A percentile compares a stretch with the other conserved stretches of the same genome.
Conservation (phyloP, 2,888 invertebrate genomes). For the Corythucha ciliata region DNA sequence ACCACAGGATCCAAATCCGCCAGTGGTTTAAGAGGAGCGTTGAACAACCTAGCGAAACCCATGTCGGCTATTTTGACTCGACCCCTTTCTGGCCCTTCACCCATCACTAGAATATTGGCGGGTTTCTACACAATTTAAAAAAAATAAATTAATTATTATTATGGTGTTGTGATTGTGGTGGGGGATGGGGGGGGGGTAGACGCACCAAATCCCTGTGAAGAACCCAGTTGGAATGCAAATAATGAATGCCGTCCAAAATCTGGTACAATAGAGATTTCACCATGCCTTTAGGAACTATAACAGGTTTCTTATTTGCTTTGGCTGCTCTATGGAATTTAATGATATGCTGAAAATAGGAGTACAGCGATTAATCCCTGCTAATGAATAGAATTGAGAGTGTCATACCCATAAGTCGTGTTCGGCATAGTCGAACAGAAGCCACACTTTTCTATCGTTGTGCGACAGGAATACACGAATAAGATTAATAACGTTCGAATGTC, state of each 20-base stretch:
- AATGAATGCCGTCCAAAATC: constrained; percentile 97
- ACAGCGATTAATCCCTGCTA: constrained; percentile 4
- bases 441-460: constrained; percentile 92
- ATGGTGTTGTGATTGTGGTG: background rate
- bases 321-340: constrained; percentile 98
- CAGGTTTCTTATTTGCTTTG: constrained; percentile 92
- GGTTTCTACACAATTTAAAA: constrained; percentile 61
- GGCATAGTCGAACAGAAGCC: constrained; percentile 95
- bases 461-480: constrained; percentile 93
- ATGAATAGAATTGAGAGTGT: background rate
- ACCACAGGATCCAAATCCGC: constrained; percentile 99
- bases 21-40: constrained; percentile 92
- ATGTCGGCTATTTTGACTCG: constrained; percentile 98
- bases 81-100: constrained; percentile 93
- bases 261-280: constrained; percentile 96
- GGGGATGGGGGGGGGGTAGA: constrained; percentile 19
- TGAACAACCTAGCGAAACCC: constrained; percentile 97
- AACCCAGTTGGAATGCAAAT: constrained; percentile 98
- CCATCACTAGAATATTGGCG: constrained; percentile 98
- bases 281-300: constrained; percentile 94
- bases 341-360: constrained; percentile 59
- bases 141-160: constrained; percentile 13
- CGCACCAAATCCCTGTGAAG: constrained; percentile 88
- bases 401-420: constrained; percentile 94
- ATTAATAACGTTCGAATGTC: constrained; percentile 94